A percentile compares a stretch with the other conserved stretches of the same genome.
These are phyloP conservation scores for Lagria hirta DNA, from an alignment of 2,888 invertebrate species.

Conservation along the genomic window DNA sequence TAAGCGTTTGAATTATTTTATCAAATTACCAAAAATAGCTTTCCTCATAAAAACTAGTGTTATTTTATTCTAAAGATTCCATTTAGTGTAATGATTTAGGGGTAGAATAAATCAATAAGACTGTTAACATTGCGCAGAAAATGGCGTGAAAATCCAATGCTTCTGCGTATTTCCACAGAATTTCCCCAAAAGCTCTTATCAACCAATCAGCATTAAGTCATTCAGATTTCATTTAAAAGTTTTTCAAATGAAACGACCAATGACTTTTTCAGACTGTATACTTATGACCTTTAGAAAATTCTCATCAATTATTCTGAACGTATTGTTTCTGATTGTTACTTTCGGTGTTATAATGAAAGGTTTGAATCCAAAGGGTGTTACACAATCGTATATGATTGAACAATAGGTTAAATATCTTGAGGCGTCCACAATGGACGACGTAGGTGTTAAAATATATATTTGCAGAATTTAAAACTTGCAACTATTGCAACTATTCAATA, in stretches of 20 bases:
- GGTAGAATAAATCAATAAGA: no score
- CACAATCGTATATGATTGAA: conserved; percentile 43
- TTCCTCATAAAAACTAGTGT: no score
- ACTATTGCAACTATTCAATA: no score
- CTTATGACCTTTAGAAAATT: conserved; percentile 9
- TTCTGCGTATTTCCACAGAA: no score
- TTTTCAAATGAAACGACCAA: conserved; percentile 10
- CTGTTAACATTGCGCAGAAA: not conserved
- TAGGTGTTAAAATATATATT: conserved; percentile 45
- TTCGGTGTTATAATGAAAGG: conserved; percentile 37
- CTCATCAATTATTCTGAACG: conserved; percentile 11
- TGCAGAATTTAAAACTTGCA: conserved; percentile 43
- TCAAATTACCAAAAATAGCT: no score
- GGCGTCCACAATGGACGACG: conserved; percentile 44
- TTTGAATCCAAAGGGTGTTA: conserved; percentile 38
- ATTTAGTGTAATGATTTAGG: no score
- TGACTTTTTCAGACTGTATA: conserved; percentile 10
- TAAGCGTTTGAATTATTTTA: no score
- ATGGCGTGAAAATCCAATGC: not conserved
- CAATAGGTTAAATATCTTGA: conserved; percentile 48
- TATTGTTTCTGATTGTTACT: conserved; percentile 28
- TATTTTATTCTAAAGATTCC: no score
- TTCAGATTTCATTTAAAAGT: no score
- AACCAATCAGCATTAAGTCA: no score
- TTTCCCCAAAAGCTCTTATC: no score